These are phyloP conservation scores for Pinna nobilis DNA, from an alignment of 1,140 invertebrate genomes.

Conservation along the genomic window DNA sequence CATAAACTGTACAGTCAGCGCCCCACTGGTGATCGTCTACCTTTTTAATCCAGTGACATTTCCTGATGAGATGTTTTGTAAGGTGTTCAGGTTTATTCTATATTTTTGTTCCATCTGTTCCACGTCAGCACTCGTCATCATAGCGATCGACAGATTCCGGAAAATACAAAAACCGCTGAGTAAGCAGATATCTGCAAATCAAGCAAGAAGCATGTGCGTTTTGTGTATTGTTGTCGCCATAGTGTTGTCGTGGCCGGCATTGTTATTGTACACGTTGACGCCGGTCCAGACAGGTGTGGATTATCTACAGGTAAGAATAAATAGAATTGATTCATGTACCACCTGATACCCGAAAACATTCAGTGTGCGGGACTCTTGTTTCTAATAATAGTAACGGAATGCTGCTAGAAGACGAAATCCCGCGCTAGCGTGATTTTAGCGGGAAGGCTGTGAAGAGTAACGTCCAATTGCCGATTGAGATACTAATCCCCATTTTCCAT, in stretches of 20 bases:
- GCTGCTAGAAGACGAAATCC: too few species aligned
- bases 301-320: not conserved
- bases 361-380: not conserved
- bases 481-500: too few species aligned
- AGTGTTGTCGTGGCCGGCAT: constrained; percentile 42
- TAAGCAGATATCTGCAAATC: constrained; percentile 35
- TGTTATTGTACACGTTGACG: constrained; percentile 35
- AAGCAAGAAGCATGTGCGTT: constrained; percentile 33
- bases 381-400: not conserved
- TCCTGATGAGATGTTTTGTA: constrained; percentile 42
- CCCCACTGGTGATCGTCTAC: constrained; percentile 52
- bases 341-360: not conserved
- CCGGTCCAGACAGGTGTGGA: constrained; percentile 23
- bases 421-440: too few species aligned
- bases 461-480: too few species aligned
- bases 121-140: constrained; percentile 48
- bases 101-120: constrained; percentile 39
- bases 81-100: constrained; percentile 44
- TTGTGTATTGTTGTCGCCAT: constrained; percentile 34
- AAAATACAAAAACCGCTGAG: constrained; percentile 45
- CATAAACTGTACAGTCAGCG: constrained; percentile 42
- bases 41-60: constrained; percentile 33
- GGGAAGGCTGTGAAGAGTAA: too few species aligned
- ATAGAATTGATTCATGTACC: not conserved
- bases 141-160: constrained; percentile 50